A percentile compares a stretch with the other conserved stretches of the same genome.
These are phyloP conservation scores for Triplophysa siluroides DNA, from an alignment of 2,113 vertebrate species.

Conservation along the genomic window DNA sequence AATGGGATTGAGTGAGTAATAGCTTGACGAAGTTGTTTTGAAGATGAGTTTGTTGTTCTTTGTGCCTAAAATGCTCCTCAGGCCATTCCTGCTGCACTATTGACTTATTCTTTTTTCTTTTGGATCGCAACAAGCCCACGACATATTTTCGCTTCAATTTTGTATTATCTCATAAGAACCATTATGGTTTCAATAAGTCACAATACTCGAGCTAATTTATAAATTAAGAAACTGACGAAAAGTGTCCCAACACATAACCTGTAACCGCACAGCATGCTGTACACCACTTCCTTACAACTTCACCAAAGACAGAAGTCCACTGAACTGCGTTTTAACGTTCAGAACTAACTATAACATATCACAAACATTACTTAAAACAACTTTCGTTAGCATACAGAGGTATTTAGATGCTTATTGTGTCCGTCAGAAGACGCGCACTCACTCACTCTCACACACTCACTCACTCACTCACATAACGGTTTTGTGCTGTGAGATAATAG, in stretches of 20 bases:
- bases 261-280: constrained; percentile 5
- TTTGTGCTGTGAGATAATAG: constrained; percentile 46
- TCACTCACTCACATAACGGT: constrained; percentile 52
- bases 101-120: not conserved
- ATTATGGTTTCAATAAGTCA: not conserved
- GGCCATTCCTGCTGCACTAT: constrained; percentile 5
- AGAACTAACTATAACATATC: not conserved
- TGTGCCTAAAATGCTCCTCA: constrained; percentile 22
- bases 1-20: not conserved
- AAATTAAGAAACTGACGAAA: constrained; percentile 19
- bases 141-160: not conserved
- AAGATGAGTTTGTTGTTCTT: constrained; percentile 24
- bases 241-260: constrained; percentile 32
- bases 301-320: not conserved
- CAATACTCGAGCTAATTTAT: not conserved
- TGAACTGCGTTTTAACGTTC: not conserved
- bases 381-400: not conserved
- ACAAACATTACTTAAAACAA: not conserved
- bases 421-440: not conserved
- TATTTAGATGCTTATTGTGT: constrained; percentile 4
- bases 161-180: not conserved
- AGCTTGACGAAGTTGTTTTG: not conserved
- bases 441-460: constrained; percentile 15
- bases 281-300: constrained; percentile 7
- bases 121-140: not conserved